Evolutionary conservation across 1,140 invertebrate genomes (phyloP).

Genomic region (Araneus ventricosus): DNA sequence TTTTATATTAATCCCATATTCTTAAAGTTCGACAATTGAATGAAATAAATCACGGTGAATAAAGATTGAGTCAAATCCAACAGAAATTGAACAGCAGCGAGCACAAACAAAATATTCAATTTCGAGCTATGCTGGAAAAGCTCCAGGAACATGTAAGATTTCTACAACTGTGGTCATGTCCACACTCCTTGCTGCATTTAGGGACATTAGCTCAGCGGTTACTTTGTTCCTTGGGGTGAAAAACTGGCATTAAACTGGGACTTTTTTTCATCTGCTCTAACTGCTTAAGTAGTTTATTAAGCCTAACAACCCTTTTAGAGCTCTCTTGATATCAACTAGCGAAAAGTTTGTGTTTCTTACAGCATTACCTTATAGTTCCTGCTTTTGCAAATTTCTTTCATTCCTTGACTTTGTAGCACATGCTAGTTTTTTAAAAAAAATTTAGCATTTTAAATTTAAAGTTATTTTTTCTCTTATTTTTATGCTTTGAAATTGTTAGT

Average conservation of each 20-base stretch:
- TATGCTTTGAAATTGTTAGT: no score
- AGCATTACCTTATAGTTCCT: no score
- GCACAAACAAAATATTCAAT: constrained; percentile 88
- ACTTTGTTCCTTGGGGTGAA: constrained; percentile 19
- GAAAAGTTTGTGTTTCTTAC: constrained; percentile 65
- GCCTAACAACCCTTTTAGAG: constrained; percentile 70
- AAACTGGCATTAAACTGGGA: not conserved
- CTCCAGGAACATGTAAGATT: constrained; percentile 89
- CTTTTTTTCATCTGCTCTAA: not conserved
- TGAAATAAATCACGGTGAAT: constrained; percentile 80
- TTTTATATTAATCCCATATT: constrained; percentile 60
- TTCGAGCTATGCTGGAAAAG: constrained; percentile 89
- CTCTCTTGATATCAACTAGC: constrained; percentile 60
- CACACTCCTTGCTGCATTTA: constrained; percentile 42
- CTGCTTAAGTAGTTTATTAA: not conserved
- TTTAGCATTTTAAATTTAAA: no score
- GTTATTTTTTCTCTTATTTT: no score
- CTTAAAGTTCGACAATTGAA: constrained; percentile 71
- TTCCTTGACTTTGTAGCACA: not conserved
- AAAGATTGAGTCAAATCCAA: constrained; percentile 85
- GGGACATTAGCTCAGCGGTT: constrained; percentile 1
- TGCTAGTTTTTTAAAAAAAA: no score
- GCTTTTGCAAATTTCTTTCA: not conserved
- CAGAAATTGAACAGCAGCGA: constrained; percentile 87
- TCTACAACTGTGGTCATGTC: constrained; percentile 24